A percentile compares a stretch with the other conserved stretches of the same genome.
These are phyloP conservation scores for Ceratoteleas bidentatus DNA, from an alignment of 1,140 invertebrate species.

Conservation along the genomic window DNA sequence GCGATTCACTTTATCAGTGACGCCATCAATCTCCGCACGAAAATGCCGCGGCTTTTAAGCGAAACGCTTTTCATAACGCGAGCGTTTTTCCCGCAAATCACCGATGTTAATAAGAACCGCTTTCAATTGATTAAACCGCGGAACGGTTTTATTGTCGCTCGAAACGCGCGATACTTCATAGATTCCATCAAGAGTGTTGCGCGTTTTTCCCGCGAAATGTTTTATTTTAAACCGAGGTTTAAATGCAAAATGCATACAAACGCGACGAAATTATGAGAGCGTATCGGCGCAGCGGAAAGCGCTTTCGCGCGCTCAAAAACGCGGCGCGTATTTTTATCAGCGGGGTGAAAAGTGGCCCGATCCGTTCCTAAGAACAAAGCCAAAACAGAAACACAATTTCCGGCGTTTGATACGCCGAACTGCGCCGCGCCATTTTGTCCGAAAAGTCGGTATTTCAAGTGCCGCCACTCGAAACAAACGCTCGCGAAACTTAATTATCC, in stretches of 20 bases:
- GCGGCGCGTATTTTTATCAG: constrained; percentile 27
- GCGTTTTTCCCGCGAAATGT: constrained; percentile 8
- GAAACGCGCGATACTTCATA: constrained; percentile 9
- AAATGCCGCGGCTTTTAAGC: no score
- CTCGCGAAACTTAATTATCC: constrained; percentile 14
- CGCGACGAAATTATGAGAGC: constrained; percentile 24
- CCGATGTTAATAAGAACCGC: no score
- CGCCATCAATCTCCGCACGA: not conserved
- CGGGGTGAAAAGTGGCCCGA: constrained; percentile 27
- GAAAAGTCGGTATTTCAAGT: constrained; percentile 29
- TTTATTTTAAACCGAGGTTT: constrained; percentile 28
- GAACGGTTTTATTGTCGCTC: not conserved
- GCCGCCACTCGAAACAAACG: constrained; percentile 8
- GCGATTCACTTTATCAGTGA: not conserved
- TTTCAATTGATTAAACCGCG: not conserved
- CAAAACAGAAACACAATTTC: constrained; percentile 24
- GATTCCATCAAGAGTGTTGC: constrained; percentile 3
- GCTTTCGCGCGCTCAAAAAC: constrained; percentile 23
- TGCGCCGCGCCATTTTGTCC: constrained; percentile 11
- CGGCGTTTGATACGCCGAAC: constrained; percentile 28
- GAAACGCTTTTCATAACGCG: no score
- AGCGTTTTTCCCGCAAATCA: no score
- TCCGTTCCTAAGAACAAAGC: constrained; percentile 34
- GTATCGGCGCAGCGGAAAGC: constrained; percentile 24
- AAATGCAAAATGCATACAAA: constrained; percentile 20